A percentile compares a stretch with the other conserved stretches of the same genome.
These are phyloP conservation scores for Avahi laniger DNA, from an alignment of 2,797 vertebrate genomes.

Conservation along the genomic window DNA sequence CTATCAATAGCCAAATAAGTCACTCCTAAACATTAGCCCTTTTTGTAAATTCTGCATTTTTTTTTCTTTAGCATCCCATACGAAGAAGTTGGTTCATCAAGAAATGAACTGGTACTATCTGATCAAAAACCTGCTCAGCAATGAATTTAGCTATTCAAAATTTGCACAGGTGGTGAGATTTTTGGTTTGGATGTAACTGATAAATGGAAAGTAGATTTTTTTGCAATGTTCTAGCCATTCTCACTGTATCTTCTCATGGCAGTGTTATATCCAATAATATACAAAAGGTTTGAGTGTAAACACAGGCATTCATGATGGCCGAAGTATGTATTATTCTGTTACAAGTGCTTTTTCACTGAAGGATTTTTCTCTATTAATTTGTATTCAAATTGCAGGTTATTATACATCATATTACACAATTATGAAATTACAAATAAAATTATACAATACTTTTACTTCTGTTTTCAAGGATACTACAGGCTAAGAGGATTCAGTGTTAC, in stretches of 20 bases:
- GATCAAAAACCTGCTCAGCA: neutral
- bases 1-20: neutral
- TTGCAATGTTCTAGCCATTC: neutral
- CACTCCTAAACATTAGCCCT: neutral
- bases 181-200: neutral
- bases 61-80: neutral
- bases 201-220: neutral
- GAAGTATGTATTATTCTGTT: neutral
- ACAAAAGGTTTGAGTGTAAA: neutral
- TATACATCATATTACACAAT: neutral
- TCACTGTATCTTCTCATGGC: neutral
- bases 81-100: neutral
- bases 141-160: constrained; percentile 21
- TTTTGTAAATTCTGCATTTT: constrained; percentile 7
- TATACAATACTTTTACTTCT: neutral
- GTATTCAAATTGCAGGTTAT: neutral
- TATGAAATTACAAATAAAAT: too few species aligned
- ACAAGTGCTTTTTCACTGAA: neutral
- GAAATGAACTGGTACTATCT: neutral
- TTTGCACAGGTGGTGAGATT: neutral
- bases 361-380: constrained; percentile 14
- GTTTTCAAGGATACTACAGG: constrained; percentile 28
- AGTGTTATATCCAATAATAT: neutral
- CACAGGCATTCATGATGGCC: neutral
- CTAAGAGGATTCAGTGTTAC: neutral